Conservation (phyloP, 2,797 vertebrate species). For the Lophius americanus region DNA sequence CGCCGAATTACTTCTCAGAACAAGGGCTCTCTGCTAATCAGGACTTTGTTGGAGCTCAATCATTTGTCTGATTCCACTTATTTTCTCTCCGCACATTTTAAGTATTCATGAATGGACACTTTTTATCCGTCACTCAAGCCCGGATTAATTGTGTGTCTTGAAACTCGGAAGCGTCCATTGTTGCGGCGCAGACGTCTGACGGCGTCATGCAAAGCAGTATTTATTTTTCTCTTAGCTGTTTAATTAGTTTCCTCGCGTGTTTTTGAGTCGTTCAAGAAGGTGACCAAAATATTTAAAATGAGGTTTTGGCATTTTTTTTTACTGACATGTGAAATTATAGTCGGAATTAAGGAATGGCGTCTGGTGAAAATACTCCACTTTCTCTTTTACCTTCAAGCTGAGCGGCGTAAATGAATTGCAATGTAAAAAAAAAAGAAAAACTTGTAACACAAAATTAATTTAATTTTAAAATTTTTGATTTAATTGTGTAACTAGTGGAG, state of each 20-base stretch:
- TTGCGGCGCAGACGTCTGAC: not conserved
- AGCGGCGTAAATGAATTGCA: constrained; percentile 42
- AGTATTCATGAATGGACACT: constrained; percentile 27
- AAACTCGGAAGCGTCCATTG: not conserved
- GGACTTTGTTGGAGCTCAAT: constrained; percentile 34
- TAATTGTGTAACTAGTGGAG: no score
- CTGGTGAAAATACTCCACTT: constrained; percentile 34
- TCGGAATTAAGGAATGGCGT: constrained; percentile 32
- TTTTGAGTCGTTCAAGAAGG: constrained; percentile 13
- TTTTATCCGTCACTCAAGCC: constrained; percentile 18
- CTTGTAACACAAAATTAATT: no score
- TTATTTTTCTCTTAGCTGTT: not conserved
- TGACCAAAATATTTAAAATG: not conserved
- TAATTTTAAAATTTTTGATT: no score
- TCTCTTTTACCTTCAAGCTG: constrained; percentile 10
- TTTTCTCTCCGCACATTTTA: constrained; percentile 35
- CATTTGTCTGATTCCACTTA: constrained; percentile 49
- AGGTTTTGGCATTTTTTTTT: constrained; percentile 38
- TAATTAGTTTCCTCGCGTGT: constrained; percentile 14
- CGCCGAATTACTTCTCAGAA: constrained; percentile 29
- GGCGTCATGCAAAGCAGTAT: accelerated
- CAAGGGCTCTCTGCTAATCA: constrained; percentile 35
- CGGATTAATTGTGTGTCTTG: constrained; percentile 20
- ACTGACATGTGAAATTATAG: constrained; percentile 49
- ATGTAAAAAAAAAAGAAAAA: no score